A percentile compares a stretch with the other conserved stretches of the same genome.
Conservation (phyloP, 2,888 invertebrate genomes). For the Raillietiella orientalis region DNA sequence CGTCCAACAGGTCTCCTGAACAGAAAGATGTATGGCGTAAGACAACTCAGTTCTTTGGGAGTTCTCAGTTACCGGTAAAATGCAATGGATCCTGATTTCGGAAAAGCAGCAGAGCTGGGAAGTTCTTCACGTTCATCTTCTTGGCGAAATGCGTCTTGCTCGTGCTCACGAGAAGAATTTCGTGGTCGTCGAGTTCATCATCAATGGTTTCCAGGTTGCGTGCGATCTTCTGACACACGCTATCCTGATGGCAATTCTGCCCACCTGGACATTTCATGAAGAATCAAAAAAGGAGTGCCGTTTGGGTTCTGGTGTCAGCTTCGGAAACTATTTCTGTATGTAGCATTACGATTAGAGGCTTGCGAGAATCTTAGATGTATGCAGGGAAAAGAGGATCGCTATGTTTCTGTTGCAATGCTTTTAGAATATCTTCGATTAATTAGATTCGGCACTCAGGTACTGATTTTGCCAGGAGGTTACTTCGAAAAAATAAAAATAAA, state of each 20-base stretch:
- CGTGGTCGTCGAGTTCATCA: conserved; percentile 66
- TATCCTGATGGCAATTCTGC: conserved; percentile 21
- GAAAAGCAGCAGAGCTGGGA: conserved; percentile 62
- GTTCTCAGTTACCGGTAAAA: no score
- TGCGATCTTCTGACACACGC: conserved; percentile 50
- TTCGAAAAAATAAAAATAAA: not conserved
- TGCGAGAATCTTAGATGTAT: no score
- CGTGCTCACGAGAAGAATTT: conserved; percentile 73
- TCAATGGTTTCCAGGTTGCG: conserved; percentile 67
- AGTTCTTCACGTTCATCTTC: conserved; percentile 42
- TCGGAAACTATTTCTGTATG: not conserved
- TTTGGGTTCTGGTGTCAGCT: not conserved
- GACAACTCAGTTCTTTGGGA: no score
- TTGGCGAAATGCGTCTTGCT: conserved; percentile 48
- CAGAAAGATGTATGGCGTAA: no score
- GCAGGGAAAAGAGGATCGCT: no score
- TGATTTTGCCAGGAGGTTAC: no score
- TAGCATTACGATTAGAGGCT: no score
- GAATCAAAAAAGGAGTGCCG: not conserved
- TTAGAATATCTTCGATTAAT: no score
- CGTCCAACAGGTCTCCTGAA: conserved; percentile 50
- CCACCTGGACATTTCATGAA: no score
- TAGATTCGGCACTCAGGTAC: no score
- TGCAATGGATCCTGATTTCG: conserved; percentile 61
- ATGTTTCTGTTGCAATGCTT: no score